phyloP scores from a whole-genome alignment of 1,140 invertebrate species.

The Atta cephalotes region DNA sequence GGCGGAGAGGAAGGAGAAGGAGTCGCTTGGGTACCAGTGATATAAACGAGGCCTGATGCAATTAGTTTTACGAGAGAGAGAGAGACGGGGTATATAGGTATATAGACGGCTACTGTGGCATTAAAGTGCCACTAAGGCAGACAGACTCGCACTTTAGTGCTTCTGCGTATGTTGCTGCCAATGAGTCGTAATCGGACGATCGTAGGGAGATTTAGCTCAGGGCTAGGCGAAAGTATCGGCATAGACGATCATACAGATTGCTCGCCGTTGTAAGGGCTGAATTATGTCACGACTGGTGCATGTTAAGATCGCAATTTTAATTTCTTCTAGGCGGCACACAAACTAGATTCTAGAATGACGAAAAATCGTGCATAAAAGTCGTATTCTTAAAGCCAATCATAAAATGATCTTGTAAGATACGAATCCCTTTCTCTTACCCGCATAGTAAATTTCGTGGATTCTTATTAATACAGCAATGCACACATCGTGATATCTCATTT shows the following conservation, averaged over 20 bases:
- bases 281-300: constrained; percentile 64
- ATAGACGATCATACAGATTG: constrained; percentile 80
- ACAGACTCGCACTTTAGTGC: constrained; percentile 76
- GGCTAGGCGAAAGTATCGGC: constrained; percentile 81
- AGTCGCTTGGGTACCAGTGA: constrained; percentile 70
- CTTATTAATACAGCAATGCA: constrained; percentile 17
- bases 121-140: constrained; percentile 80
- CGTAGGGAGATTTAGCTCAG: constrained; percentile 77
- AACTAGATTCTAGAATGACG: neutral
- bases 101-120: constrained; percentile 75
- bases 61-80: constrained; percentile 83
- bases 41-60: constrained; percentile 83
- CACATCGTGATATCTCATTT: constrained; percentile 22
- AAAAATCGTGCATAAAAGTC: neutral
- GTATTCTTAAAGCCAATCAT: constrained; percentile 17
- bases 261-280: constrained; percentile 67
- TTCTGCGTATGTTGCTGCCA: constrained; percentile 62
- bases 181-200: constrained; percentile 71
- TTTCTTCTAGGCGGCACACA: constrained; percentile 6
- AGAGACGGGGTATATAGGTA: constrained; percentile 74
- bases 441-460: neutral
- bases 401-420: constrained; percentile 29
- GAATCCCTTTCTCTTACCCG: neutral
- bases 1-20: constrained; percentile 47
- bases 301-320: constrained; percentile 44